Conservation (phyloP, 2,888 invertebrate genomes). For the Andrena trimmerana region DNA sequence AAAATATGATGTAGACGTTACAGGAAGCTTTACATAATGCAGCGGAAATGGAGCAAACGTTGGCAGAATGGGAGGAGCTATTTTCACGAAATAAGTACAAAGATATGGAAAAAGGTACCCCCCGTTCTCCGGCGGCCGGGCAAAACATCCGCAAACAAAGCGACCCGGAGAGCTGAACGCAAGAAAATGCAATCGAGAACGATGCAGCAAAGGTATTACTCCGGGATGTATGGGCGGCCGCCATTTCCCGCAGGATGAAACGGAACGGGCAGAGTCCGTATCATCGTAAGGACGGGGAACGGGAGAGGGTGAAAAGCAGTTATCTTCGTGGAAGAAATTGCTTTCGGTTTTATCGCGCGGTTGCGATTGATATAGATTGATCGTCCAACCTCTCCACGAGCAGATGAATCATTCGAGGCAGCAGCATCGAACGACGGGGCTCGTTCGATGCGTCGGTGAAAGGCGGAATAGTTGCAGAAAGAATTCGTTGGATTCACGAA, state of each 20-base stretch:
- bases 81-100: background rate
- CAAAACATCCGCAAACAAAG: slow-evolving; percentile 26
- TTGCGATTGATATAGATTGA: slow-evolving; percentile 72
- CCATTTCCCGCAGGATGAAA: slow-evolving; percentile 42
- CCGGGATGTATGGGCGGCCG: slow-evolving; percentile 24
- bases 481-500: slow-evolving; percentile 11
- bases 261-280: slow-evolving; percentile 33
- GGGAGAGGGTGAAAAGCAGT: slow-evolving; percentile 51
- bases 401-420: slow-evolving; percentile 57
- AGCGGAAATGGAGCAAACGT: background rate
- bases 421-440: slow-evolving; percentile 31
- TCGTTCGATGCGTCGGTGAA: slow-evolving; percentile 10
- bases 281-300: slow-evolving; percentile 34
- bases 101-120: background rate
- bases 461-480: slow-evolving; percentile 11
- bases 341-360: slow-evolving; percentile 62
- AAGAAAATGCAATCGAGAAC: slow-evolving; percentile 24
- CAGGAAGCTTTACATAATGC: slow-evolving; percentile 1
- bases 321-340: slow-evolving; percentile 68
- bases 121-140: background rate
- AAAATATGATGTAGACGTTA: background rate
- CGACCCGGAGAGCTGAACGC: background rate
- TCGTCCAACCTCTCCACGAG: slow-evolving; percentile 46
- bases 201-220: slow-evolving; percentile 41
- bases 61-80: background rate